Base-by-base conservation (phyloP, 2,797 vertebrate species). In the Sebastes umbrosus region DNA sequence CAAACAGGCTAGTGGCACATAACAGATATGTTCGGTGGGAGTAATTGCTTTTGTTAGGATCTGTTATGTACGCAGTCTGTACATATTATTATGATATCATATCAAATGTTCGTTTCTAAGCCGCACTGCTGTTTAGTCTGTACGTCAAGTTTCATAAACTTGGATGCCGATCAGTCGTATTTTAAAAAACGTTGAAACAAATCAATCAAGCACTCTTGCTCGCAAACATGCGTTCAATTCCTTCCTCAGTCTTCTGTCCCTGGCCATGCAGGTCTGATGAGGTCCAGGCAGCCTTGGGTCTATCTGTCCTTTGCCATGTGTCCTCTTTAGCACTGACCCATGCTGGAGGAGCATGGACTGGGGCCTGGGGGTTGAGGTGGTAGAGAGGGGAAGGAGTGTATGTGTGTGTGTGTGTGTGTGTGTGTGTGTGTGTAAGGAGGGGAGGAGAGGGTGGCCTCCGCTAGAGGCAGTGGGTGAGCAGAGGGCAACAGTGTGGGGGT, bases 301-400 rank as follows among this genome's bases (percentile, higher is more conserved):
- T 90, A 52, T 90, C 91, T 93, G 92, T 93, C 93, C 90, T 91
- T 87, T 90, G 89, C 92, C 91, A 91, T 91, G 94, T 90, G 90
- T 93, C 92, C 91, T 93, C 84, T 92, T 93, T 91, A 90, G 91
- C 92, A 89, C 83, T 94, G 92, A 94, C 91, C 93, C 92, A 92
- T 92, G 89, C 85, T 90, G 83, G 75, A 89, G 86, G 88, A 93
- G 88, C 86, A 82, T 75, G 81, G 85, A 85, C 84, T 24, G 70
- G 77, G 81, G 87, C 88, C 87, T 31, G 68, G 32, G 82, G 92
- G 84, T 84, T 69, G 84, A 89, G 86, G 84, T 87, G 84, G 76
- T 64, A 63, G 70, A 73, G 60, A 79, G 77, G 68, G 63, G 64
- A 86, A 82, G 46, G 76, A 76, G 73, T 79, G 62, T 59, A 36